Evolutionary conservation across 1,140 invertebrate species (phyloP).

Genomic region (Aethina tumida): DNA sequence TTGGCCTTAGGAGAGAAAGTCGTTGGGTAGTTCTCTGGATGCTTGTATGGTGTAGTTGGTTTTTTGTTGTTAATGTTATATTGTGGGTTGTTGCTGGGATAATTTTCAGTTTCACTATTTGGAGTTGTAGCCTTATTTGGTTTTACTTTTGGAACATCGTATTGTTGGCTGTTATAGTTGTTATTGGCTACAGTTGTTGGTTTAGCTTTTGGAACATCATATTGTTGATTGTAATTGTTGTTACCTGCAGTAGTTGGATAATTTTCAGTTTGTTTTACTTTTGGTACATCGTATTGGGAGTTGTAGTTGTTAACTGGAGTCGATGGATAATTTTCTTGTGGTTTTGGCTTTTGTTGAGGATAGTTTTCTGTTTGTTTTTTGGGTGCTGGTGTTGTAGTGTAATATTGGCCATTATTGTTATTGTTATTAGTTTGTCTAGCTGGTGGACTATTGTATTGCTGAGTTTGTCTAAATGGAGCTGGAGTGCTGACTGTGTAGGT

Average conservation of each 20-base stretch:
- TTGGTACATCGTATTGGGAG: slow-evolving; percentile 13
- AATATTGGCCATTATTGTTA: slow-evolving; percentile 39
- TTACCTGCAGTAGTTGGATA: slow-evolving; percentile 13
- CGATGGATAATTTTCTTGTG: slow-evolving; percentile 3
- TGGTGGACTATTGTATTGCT: slow-evolving; percentile 20
- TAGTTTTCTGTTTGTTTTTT: slow-evolving; percentile 25
- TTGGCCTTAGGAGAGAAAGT: slow-evolving; percentile 30
- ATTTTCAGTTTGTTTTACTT: slow-evolving; percentile 18
- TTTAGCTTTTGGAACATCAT: slow-evolving; percentile 19
- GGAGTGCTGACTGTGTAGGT: slow-evolving; percentile 28
- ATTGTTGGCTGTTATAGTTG: slow-evolving; percentile 14
- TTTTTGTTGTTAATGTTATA: slow-evolving; percentile 22
- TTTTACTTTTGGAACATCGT: slow-evolving; percentile 19
- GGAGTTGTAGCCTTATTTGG: slow-evolving; percentile 8
- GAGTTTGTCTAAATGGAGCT: slow-evolving; percentile 30
- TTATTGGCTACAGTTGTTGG: slow-evolving; percentile 3
- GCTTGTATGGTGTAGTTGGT: slow-evolving; percentile 18
- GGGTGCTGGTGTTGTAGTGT: slow-evolving; percentile 33
- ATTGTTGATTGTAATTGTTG: slow-evolving; percentile 12
- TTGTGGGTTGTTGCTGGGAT: slow-evolving; percentile 20
- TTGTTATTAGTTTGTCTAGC: slow-evolving; percentile 17
- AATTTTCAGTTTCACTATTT: slow-evolving; percentile 17
- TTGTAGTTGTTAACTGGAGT: slow-evolving; percentile 6
- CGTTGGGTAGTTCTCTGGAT: slow-evolving; percentile 24
- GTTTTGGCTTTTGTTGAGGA: slow-evolving; percentile 15